Base-by-base conservation (phyloP, 2,888 invertebrate species). In the Mesochorus sp. region DNA sequence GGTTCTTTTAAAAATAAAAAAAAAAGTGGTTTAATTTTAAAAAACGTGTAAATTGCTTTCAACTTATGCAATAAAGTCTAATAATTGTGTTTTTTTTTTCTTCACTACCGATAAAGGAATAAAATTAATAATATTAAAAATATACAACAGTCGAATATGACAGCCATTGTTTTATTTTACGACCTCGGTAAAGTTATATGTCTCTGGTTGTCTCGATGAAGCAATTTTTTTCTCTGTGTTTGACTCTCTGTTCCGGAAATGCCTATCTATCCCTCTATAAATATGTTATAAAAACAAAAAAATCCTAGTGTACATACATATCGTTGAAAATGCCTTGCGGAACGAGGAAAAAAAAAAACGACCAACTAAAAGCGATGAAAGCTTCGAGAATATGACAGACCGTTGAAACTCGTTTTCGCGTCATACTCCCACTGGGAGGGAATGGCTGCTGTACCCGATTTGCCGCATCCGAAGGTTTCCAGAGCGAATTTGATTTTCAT, bases 401-500 rank as follows among this genome's bases (percentile, higher is more conserved):
- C 26, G 66, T 53, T 44, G 66, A 61, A 72, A 53, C 34, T 66
- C 72, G 44, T 26, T 67, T 42, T 28, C 19, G 28, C 49, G 19
- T 21, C 66, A 53, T 61, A 21, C 51, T 6, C 47, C 6, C 42
- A 14, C 57, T 10, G 44, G 55, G 71, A 21, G 26, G 31, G n/a
- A n/a, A 24, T 37, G 5, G 42, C 55, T 47, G 21, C 26, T n/a
- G n/a, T n/a, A n/a, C 42, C 12, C 66, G 71, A 66, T 76, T 71
- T 59, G 42, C 21, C 34, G 61, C 44, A 8, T 53, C 3, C 42
- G 66, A n/a, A 51, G 12, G 26, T 57, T 61, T 31, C 34, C 34
- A 39, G 37, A 68, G 21, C 21, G 37, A 28, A 47, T 61, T 76
- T 53, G 51, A 66, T 67, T 28, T 19, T 44, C 76, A 55, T 34